Evolutionary conservation across 92 coral and sea anemone genomes (phyloP).

Genomic region (Diadumene lineata): DNA sequence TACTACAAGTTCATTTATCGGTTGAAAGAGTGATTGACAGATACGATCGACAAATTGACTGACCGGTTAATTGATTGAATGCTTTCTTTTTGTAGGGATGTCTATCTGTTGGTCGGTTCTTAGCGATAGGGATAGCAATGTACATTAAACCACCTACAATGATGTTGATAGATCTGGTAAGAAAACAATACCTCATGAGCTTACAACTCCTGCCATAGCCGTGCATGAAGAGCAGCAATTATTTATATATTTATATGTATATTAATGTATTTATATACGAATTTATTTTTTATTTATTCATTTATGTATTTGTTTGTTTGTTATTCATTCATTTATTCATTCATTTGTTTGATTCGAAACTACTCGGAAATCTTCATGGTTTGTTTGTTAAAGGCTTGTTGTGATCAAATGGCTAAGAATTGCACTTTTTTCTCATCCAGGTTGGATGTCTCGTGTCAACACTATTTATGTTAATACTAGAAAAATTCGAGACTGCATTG

Average conservation of each 20-base stretch:
- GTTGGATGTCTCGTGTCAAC: conserved; percentile 83
- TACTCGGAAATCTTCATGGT: too few relatives aligned
- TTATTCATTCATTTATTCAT: too few relatives aligned
- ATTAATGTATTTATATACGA: too few relatives aligned
- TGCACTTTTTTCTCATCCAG: conserved; percentile 28
- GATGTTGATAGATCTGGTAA: conserved; percentile 88
- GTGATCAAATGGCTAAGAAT: too few relatives aligned
- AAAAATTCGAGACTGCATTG: conserved; percentile 79
- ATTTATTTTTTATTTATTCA: too few relatives aligned
- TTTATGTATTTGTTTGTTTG: too few relatives aligned
- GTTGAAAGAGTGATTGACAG: not conserved
- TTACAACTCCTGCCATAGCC: too few relatives aligned
- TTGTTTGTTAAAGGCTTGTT: too few relatives aligned
- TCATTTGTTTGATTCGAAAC: too few relatives aligned
- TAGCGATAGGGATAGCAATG: conserved; percentile 84
- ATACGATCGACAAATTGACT: not conserved
- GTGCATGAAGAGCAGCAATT: too few relatives aligned
- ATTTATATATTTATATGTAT: too few relatives aligned
- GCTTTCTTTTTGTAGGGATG: conserved; percentile 62
- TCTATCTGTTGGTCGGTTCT: conserved; percentile 85
- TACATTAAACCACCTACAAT: conserved; percentile 92
- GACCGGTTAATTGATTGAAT: not conserved
- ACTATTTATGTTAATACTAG: conserved; percentile 80
- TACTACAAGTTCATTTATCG: not conserved
- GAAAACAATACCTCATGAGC: too few relatives aligned